A percentile compares a stretch with the other conserved stretches of the same genome.
Evolutionary conservation across 2,113 vertebrate genomes (phyloP).

Genomic region (Dendropsophus ebraccatus): DNA sequence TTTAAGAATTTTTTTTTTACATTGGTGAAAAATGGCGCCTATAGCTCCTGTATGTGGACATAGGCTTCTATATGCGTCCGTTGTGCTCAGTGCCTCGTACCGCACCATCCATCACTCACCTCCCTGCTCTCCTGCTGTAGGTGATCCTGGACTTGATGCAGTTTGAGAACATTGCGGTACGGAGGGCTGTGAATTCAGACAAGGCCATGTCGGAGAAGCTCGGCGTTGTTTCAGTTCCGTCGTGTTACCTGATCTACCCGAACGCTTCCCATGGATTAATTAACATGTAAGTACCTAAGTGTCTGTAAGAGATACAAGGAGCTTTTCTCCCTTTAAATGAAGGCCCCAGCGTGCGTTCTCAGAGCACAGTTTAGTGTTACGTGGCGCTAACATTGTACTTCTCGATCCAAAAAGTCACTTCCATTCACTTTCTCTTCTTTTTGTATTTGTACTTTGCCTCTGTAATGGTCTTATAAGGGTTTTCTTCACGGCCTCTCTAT

Average conservation of each 20-base stretch:
- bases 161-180: slow-evolving; percentile 82
- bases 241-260: slow-evolving; percentile 83
- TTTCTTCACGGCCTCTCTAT: not conserved
- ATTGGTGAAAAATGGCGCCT: no score
- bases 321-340: not conserved
- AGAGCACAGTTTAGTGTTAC: not conserved
- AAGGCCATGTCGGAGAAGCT: slow-evolving; percentile 77
- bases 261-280: slow-evolving; percentile 81
- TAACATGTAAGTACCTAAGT: slow-evolving; percentile 75
- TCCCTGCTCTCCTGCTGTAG: slow-evolving; percentile 65
- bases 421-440: not conserved
- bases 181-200: slow-evolving; percentile 76
- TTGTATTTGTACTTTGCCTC: no score
- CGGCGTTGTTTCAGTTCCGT: slow-evolving; percentile 76
- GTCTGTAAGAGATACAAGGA: not conserved
- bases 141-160: slow-evolving; percentile 88
- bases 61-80: no score
- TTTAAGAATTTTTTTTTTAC: no score
- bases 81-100: no score
- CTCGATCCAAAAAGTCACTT: not conserved
- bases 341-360: not conserved
- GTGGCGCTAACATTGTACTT: not conserved
- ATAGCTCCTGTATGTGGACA: no score
- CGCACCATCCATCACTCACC: not conserved
- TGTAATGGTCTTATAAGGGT: not conserved